Evolutionary conservation across 2,113 vertebrate genomes (phyloP).

Genomic region (Ia io): DNA sequence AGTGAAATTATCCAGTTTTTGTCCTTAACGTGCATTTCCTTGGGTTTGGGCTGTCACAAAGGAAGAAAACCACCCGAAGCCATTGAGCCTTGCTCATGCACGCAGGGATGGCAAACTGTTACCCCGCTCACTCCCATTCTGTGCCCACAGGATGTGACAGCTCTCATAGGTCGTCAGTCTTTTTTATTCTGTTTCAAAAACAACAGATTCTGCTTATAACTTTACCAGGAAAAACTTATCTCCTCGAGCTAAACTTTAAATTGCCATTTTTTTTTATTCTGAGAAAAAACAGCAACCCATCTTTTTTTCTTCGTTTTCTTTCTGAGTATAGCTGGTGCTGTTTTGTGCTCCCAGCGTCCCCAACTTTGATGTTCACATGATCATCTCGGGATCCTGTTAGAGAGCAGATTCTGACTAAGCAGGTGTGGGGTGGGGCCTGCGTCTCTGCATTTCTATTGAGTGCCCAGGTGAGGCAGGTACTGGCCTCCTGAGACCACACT

Average conservation of each 20-base stretch:
- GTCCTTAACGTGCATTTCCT: not conserved
- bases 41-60: not conserved
- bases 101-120: not conserved
- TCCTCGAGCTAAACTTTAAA: not conserved
- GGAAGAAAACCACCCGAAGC: not conserved
- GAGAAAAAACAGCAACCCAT: not conserved
- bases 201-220: not conserved
- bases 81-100: not conserved
- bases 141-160: not conserved
- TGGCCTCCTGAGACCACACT: too few species aligned
- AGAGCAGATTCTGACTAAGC: not conserved
- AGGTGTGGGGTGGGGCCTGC: not conserved
- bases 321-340: not conserved
- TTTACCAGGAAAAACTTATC: not conserved
- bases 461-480: too few species aligned
- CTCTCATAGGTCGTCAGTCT: not conserved
- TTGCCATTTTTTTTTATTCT: not conserved
- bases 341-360: not conserved
- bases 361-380: not conserved
- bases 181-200: not conserved
- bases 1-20: not conserved
- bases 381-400: not conserved
- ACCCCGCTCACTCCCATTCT: not conserved
- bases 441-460: not conserved
- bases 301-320: not conserved